Base-by-base conservation (phyloP, 1,140 invertebrate genomes). In the Eumeta japonica region DNA sequence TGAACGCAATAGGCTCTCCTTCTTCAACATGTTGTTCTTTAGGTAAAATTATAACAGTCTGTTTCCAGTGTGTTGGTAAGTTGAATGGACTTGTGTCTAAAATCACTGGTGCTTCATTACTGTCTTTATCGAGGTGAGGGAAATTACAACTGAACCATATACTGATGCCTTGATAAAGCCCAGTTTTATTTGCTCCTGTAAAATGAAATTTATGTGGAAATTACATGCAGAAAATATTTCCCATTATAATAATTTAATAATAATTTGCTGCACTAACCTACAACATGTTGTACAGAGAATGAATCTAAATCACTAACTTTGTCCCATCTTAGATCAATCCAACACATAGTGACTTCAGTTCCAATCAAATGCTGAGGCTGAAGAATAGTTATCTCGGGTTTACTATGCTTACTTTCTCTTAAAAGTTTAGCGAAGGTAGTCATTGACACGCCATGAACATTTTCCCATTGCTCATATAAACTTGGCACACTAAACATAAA, bases 61-160 rank as follows among this genome's bases (percentile, higher is more conserved):
- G 97, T 71, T 97, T 97, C 96, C 96, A 98, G 75, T 98, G 95
- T 5, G 95, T 98, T 33, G 80, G 77, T 43, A 79, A 78, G 52
- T 82, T 81, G 43, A 76, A 77, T 35, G 87, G 94, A 54, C 84
- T 86, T 46, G 89, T 92, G 37, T 83, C 85, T 29, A 92, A 79
- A 7, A 75, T 62, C n/a, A 89, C 73, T 9, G 58, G 50, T 10
- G 58, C 42, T 3, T 48, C 48, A 16, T 54, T 44, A 28, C 31
- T 43, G 10, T 45, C 34, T 5, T 53, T 44, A 39, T 59, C 50
- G 17, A 62, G 14, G 7, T 62, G 45, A 1, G 79, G 79, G 50
- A 85, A 85, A 16, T 64, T 62, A 46, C 81, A 82, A 28, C 82
- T 79, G 54, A 84, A 85, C 83, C 83, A 85, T 30, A 85, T 61